phyloP scores from a whole-genome alignment of 1,140 invertebrate genomes.

The Helicoverpa zea region DNA sequence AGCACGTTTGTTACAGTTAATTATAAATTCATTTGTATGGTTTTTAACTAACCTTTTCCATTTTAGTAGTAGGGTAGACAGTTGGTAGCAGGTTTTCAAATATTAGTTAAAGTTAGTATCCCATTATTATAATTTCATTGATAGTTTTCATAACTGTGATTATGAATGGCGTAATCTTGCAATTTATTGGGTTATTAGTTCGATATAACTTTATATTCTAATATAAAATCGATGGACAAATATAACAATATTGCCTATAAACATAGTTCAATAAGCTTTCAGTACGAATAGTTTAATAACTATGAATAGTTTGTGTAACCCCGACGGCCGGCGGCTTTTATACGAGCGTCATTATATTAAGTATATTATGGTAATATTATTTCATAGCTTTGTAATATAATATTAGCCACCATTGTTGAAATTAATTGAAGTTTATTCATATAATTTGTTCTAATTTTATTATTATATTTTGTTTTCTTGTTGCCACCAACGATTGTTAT shows the following conservation, averaged over 20 bases:
- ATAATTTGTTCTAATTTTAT: neutral
- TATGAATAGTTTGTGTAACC: slow-evolving; percentile 35
- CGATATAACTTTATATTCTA: neutral
- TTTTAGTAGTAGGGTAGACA: too few relatives aligned
- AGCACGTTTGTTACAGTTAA: too few relatives aligned
- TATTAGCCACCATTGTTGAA: neutral
- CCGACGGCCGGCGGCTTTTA: slow-evolving; percentile 19
- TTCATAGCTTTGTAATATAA: slow-evolving; percentile 5
- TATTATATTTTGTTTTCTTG: neutral
- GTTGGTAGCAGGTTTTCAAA: too few relatives aligned
- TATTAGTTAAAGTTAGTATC: too few relatives aligned
- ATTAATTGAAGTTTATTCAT: neutral
- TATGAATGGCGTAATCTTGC: too few relatives aligned
- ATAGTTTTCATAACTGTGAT: too few relatives aligned
- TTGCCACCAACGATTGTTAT: too few relatives aligned
- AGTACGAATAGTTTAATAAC: slow-evolving; percentile 30
- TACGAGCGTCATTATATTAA: slow-evolving; percentile 21
- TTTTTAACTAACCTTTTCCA: too few relatives aligned
- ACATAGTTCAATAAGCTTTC: slow-evolving; percentile 33
- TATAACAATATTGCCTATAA: neutral
- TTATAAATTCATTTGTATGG: too few relatives aligned
- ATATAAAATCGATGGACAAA: neutral
- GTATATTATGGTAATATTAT: slow-evolving; percentile 23
- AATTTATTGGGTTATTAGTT: too few relatives aligned
- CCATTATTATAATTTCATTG: too few relatives aligned